Evolutionary conservation across 2,888 invertebrate species (phyloP).

Genomic region (Agriopis aurantiaria): DNA sequence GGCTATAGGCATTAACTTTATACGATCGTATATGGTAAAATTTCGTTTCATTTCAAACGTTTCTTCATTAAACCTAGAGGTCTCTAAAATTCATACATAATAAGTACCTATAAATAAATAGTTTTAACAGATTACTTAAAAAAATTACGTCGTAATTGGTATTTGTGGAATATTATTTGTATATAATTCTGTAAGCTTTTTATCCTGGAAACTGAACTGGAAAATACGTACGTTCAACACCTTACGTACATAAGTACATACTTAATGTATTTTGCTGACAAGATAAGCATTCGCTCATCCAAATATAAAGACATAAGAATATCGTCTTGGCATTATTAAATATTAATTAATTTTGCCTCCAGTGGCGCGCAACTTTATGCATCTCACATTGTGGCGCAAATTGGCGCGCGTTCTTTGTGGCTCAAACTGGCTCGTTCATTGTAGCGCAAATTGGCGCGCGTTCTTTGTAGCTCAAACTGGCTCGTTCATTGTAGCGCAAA

Average conservation of each 20-base stretch:
- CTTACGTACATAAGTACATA: slow-evolving; percentile 11
- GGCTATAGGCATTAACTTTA: slow-evolving; percentile 46
- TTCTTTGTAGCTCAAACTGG: too few relatives aligned
- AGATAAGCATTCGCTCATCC: slow-evolving; percentile 9
- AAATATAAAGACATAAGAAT: not conserved
- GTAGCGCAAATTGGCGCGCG: not conserved
- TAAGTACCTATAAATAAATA: slow-evolving; percentile 59
- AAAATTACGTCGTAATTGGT: slow-evolving; percentile 56
- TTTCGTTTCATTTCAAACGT: slow-evolving; percentile 63
- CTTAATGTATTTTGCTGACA: slow-evolving; percentile 33
- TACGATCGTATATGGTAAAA: slow-evolving; percentile 59
- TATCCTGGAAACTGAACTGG: slow-evolving; percentile 58
- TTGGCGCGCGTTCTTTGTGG: not conserved
- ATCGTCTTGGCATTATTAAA: not conserved
- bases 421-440: not conserved
- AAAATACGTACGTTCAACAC: slow-evolving; percentile 20
- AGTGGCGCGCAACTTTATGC: not conserved
- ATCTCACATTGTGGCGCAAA: not conserved
- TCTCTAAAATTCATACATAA: slow-evolving; percentile 74
- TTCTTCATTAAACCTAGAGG: slow-evolving; percentile 59
- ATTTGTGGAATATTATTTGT: slow-evolving; percentile 58
- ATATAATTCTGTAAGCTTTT: slow-evolving; percentile 58
- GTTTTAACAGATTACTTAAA: slow-evolving; percentile 51
- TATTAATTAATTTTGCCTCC: too few relatives aligned
- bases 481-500: not conserved